Conservation (phyloP, 2,888 invertebrate species). For the Eudasyphora cyanicolor region DNA sequence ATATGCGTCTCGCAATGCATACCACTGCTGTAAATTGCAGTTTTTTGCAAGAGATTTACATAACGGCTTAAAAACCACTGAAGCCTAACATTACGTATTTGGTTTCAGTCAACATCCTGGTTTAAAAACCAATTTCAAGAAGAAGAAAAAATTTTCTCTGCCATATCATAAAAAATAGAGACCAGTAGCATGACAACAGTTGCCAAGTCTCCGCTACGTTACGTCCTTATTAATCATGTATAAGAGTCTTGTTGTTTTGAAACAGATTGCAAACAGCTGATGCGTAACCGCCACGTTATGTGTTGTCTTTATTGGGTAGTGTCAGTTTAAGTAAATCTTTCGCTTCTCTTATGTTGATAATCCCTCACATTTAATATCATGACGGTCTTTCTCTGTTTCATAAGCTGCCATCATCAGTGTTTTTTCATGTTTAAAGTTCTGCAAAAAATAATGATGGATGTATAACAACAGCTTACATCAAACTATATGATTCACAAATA, state of each 20-base stretch:
- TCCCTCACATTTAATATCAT: background rate
- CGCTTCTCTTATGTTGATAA: background rate
- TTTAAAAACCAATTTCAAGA: background rate
- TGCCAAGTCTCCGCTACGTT: too few relatives aligned
- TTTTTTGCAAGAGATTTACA: background rate
- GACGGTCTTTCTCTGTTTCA: background rate
- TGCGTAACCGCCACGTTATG: too few relatives aligned
- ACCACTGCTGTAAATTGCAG: background rate
- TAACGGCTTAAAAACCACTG: background rate
- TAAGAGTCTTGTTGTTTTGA: too few relatives aligned
- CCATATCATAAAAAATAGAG: too few relatives aligned
- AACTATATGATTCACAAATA: constrained; percentile 26
- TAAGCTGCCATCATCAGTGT: too few relatives aligned
- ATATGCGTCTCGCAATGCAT: too few relatives aligned
- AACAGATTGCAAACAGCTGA: too few relatives aligned
- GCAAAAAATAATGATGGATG: background rate
- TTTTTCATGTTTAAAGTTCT: background rate
- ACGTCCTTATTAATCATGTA: too few relatives aligned
- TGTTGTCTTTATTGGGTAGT: too few relatives aligned
- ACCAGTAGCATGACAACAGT: too few relatives aligned
- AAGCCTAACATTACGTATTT: background rate
- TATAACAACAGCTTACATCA: background rate
- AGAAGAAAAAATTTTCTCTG: too few relatives aligned
- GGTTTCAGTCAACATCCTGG: background rate
- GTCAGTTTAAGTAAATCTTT: too few relatives aligned